phyloP scores from a whole-genome alignment of 2,113 vertebrate species.

The Rhinoptilus africanus region DNA sequence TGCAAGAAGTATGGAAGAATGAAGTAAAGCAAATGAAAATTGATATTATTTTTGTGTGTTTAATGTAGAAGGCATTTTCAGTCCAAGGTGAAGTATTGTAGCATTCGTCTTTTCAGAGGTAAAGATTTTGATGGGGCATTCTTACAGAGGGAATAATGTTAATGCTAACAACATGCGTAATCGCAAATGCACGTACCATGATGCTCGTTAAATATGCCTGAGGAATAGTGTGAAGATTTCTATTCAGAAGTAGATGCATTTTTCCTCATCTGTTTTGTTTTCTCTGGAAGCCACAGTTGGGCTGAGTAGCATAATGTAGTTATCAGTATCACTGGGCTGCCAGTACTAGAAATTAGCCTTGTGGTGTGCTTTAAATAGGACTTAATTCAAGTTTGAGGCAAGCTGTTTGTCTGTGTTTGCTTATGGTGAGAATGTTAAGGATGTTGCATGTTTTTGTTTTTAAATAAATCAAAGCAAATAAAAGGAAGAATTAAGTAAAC shows the following conservation, averaged over 20 bases:
- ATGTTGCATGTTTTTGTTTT: conserved; percentile 17
- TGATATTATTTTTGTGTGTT: neutral
- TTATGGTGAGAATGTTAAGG: conserved; percentile 1
- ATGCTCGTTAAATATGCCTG: neutral
- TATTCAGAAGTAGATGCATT: neutral
- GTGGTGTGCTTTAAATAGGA: conserved; percentile 44
- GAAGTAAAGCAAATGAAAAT: neutral
- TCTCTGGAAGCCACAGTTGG: conserved; percentile 10
- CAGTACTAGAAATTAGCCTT: conserved; percentile 42
- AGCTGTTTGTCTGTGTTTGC: conserved; percentile 39
- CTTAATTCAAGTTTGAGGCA: conserved; percentile 41
- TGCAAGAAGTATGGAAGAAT: neutral
- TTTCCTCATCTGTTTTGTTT: conserved; percentile 33
- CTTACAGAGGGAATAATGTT: neutral
- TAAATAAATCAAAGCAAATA: conserved; percentile 47
- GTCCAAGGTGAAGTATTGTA: neutral
- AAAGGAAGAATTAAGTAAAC: conserved; percentile 16
- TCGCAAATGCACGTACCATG: neutral
- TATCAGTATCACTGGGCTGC: conserved; percentile 34
- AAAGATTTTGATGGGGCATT: neutral
- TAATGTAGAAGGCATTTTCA: neutral
- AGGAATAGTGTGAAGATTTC: neutral
- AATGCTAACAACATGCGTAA: neutral
- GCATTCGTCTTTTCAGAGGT: neutral
- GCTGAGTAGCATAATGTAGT: conserved; percentile 4